Evolutionary conservation across 2,888 invertebrate genomes (phyloP), one percentile per base, ranked within the genome.

Genomic region (Aricia artaxerxes): DNA sequence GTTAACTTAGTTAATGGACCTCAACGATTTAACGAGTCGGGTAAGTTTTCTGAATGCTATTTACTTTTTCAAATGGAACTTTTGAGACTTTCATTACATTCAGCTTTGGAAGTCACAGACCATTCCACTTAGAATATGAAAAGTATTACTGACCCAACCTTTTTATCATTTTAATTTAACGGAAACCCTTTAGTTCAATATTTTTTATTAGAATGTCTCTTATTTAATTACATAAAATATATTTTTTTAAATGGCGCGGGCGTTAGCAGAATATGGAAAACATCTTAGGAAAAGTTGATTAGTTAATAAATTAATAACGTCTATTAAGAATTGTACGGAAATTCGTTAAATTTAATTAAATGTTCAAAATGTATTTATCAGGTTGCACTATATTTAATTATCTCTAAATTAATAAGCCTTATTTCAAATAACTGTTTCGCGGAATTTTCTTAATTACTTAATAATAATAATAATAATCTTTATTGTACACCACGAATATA

Each of bases 11-110:
- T 78, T 69, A 78, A 44, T 69, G 38, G 13, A 31, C 44, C 5
- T 53, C 31, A 49, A 75, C 13, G 75, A 69, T 69, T 69, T 35
- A 35, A 38, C 35, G 11, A 69, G 35, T 35, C 5, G 13, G 24
- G 69, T 69, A 69, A 69, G 13, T 69, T 69, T 69, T 38, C 13
- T 69, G 69, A 69, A 38, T 69, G 69, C 69, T 13, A 4, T 69
- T 69, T 13, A 16, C 35, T 64, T 64, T 31, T 64, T 31, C 64
- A 38, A 69, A 69, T 69, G 4, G 35, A 69, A 38, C 69, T 38
- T 24, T 7, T 6, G 61, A 16, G 61, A 61, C n/a, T n/a, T 61
- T 69, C 69, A 69, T 69, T 69, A 35, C 4, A 35, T 69, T 69
- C 35, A 35, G 1, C 13, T 38, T 69, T 35, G 16, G 5, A 69